A percentile compares a stretch with the other conserved stretches of the same genome.
phyloP scores from a whole-genome alignment of 1,140 invertebrate genomes.

The Aphelinus atriplicis region DNA sequence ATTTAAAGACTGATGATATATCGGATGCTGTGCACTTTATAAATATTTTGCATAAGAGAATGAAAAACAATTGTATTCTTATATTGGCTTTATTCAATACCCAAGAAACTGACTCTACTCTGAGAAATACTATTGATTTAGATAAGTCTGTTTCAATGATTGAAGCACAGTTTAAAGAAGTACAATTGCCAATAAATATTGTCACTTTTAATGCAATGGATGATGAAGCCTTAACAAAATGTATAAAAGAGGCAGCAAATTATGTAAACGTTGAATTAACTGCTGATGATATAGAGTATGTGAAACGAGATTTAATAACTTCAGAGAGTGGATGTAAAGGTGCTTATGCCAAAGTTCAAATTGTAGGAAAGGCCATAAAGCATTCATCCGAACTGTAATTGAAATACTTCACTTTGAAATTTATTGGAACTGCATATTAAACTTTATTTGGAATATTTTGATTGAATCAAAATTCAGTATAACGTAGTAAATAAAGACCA shows the following conservation, averaged over 20 bases:
- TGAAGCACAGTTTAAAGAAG: constrained; percentile 35
- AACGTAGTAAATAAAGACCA: constrained; percentile 7
- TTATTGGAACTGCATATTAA: too few relatives aligned
- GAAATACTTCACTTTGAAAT: too few relatives aligned
- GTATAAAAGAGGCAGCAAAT: constrained; percentile 52
- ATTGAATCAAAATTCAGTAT: not conserved
- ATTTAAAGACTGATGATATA: constrained; percentile 50
- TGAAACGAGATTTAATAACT: constrained; percentile 46
- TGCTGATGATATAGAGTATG: constrained; percentile 42
- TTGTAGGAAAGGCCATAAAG: constrained; percentile 27
- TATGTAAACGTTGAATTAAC: constrained; percentile 44
- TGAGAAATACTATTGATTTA: constrained; percentile 45
- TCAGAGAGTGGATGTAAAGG: constrained; percentile 59
- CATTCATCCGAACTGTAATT: too few relatives aligned
- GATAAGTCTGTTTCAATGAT: constrained; percentile 42
- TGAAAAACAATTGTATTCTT: constrained; percentile 46
- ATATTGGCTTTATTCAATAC: constrained; percentile 55
- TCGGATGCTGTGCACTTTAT: constrained; percentile 41
- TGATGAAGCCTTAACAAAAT: constrained; percentile 47
- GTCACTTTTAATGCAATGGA: constrained; percentile 47
- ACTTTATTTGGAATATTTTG: too few relatives aligned
- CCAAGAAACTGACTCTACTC: constrained; percentile 43
- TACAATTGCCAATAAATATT: constrained; percentile 41
- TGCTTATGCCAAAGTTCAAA: constrained; percentile 57
- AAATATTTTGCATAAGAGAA: constrained; percentile 33